phyloP scores from a whole-genome alignment of 2,113 vertebrate genomes.

The Pongo pygmaeus region DNA sequence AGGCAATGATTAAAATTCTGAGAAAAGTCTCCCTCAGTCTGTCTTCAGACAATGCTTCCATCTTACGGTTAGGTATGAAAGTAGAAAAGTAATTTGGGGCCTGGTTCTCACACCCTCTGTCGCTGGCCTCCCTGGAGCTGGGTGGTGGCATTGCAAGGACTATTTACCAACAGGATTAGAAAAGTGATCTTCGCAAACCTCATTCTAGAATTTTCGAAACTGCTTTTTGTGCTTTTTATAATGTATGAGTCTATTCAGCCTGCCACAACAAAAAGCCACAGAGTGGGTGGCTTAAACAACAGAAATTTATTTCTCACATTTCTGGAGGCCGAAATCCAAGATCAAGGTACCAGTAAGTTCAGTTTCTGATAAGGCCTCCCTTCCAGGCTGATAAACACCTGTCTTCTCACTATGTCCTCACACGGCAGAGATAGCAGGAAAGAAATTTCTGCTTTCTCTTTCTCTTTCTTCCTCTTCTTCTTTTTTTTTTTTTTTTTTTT shows the following conservation, averaged over 20 bases:
- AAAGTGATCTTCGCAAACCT: background rate
- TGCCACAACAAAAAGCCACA: background rate
- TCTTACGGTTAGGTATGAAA: background rate
- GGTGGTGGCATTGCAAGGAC: background rate
- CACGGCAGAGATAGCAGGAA: background rate
- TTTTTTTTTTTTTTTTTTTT: no score
- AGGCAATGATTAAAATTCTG: background rate
- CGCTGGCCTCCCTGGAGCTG: background rate
- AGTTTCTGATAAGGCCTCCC: background rate
- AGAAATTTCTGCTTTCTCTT: background rate
- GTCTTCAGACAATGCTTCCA: constrained; percentile 23
- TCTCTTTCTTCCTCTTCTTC: background rate
- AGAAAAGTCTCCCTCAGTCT: background rate
- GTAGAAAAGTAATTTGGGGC: background rate
- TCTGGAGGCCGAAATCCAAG: background rate
- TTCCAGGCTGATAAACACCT: background rate
- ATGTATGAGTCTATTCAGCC: background rate
- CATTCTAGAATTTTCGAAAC: background rate
- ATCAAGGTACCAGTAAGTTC: background rate
- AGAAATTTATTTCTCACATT: background rate
- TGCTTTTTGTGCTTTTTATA: background rate
- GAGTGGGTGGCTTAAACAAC: background rate
- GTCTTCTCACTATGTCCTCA: background rate
- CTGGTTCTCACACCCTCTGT: background rate
- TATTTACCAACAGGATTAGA: background rate